Evolutionary conservation across 2,888 invertebrate species (phyloP), one percentile per base, ranked within the genome.

Genomic region (Coremacera marginata): DNA sequence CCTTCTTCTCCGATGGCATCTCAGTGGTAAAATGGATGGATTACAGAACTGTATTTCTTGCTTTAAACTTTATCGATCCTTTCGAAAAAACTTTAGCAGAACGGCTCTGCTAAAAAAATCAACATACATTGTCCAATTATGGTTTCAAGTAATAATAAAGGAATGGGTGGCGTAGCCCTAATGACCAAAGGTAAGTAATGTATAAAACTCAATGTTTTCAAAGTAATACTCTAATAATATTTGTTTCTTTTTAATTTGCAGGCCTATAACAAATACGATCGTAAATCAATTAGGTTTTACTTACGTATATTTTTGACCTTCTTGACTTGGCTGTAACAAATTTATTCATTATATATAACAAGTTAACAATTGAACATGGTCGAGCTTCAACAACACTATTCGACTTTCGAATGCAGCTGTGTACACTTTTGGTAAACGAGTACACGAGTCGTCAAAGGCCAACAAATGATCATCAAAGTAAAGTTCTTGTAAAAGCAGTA

Each of bases 81-180:
- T 60, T 60, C 14, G 37, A 37, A 8, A 37, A 37, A 31, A 31
- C 31, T 37, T 1, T 7, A 37, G 7, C 8, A 8, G 8, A 37
- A 7, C 37, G 37, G 31, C 31, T 31, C 31, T 4, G 37, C 37
- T 37, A 7, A 37, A 37, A 37, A 37, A 37, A 37, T 37, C 37
- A 37, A 4, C 14, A 62, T 62, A 62, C 2, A 19, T 19, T 62
- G 22, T 22, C 62, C 62, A 62, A 11, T 62, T 62, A 62, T 62
- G 62, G 62, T 62, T 19, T 62, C 62, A 62, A 62, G 62, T 62
- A 22, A 62, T 19, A 62, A 62, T 25, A 62, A 62, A 62, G 62
- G 25, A 19, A 62, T 62, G 62, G 3, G 62, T 37, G 37, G 8
- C 8, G 37, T 37, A 7, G 37, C 3, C 37, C 8, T 37, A 37